phyloP scores from a whole-genome alignment of 2,113 vertebrate species.

The Salminus brasiliensis region DNA sequence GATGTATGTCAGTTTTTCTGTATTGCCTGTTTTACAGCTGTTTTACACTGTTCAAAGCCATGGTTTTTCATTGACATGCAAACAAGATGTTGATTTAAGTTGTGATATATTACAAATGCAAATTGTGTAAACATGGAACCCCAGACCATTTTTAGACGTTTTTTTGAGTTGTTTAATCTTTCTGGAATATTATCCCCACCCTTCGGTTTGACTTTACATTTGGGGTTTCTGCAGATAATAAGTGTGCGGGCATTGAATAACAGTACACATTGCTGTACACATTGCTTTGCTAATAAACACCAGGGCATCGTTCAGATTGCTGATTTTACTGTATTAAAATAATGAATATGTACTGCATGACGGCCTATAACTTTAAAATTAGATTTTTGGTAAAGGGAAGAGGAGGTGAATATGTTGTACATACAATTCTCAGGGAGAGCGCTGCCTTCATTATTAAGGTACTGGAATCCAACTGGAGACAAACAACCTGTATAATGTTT shows the following conservation, averaged over 20 bases:
- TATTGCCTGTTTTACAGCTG: background rate
- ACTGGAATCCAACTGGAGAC: constrained; percentile 40
- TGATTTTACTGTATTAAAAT: background rate
- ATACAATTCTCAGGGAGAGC: constrained; percentile 31
- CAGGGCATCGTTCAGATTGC: background rate
- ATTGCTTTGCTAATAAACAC: background rate
- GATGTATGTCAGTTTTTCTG: background rate
- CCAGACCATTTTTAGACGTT: background rate
- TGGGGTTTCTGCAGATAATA: background rate
- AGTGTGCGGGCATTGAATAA: background rate
- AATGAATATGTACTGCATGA: background rate
- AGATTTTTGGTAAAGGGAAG: background rate
- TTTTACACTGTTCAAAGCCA: background rate
- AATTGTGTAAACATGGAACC: background rate
- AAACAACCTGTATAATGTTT: constrained; percentile 41
- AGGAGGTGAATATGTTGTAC: background rate
- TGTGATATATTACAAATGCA: constrained; percentile 20
- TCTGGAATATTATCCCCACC: background rate
- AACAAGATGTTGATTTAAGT: constrained; percentile 1
- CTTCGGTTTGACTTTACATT: background rate
- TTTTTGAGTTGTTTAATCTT: background rate
- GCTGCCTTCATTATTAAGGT: constrained; percentile 32
- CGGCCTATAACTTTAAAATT: background rate
- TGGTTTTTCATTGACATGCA: background rate
- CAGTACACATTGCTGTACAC: background rate